phyloP scores from a whole-genome alignment of 2,888 invertebrate genomes.

The Agelastica alni region DNA sequence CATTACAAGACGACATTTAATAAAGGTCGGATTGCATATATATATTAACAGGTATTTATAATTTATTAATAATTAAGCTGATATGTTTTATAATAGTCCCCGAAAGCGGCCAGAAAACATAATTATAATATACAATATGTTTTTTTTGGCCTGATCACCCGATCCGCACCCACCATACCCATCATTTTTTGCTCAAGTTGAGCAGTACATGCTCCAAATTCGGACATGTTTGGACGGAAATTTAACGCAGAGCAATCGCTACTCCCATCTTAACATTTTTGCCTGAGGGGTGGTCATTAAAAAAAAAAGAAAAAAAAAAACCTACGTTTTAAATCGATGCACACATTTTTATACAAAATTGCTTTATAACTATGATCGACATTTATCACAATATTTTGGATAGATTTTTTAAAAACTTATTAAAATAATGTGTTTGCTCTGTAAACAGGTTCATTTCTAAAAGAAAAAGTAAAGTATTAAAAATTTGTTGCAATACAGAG shows the following conservation, averaged over 20 bases:
- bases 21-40: conserved; percentile 59
- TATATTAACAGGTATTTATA: conserved; percentile 59
- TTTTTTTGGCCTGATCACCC: conserved; percentile 51
- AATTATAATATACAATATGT: conserved; percentile 15
- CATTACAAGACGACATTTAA: conserved; percentile 57
- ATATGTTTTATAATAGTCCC: conserved; percentile 74
- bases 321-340: too few species aligned
- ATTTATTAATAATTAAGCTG: conserved; percentile 67
- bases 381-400: too few species aligned
- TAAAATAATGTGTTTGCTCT: too few species aligned
- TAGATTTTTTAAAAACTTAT: too few species aligned
- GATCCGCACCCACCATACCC: conserved; percentile 57
- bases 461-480: too few species aligned
- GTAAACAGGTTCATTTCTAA: too few species aligned
- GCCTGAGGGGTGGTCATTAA: conserved; percentile 8
- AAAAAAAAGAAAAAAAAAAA: too few species aligned
- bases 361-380: too few species aligned
- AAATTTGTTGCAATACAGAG: too few species aligned
- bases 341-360: too few species aligned
- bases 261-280: conserved; percentile 20
- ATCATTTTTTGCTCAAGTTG: conserved; percentile 49
- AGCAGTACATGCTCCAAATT: conserved; percentile 52
- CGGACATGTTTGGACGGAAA: conserved; percentile 58
- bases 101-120: conserved; percentile 57
- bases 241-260: conserved; percentile 52